These are phyloP conservation scores for Dynastes tityus DNA, from an alignment of 2,888 invertebrate genomes.

Conservation along the genomic window DNA sequence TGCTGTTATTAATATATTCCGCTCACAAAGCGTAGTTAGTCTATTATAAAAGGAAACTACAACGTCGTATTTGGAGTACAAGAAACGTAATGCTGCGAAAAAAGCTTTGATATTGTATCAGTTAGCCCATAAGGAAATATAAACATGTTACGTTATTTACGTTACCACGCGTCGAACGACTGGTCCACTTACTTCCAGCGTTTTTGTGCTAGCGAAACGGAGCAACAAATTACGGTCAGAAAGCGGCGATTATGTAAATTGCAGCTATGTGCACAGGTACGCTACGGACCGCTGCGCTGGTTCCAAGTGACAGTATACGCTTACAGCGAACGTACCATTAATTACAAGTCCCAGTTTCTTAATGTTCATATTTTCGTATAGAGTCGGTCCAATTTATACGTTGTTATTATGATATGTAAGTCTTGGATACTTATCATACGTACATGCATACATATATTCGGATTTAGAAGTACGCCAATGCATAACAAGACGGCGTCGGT, in stretches of 20 bases:
- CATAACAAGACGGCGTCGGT: no score
- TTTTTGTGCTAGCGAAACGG: slow-evolving; percentile 1
- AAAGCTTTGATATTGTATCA: no score
- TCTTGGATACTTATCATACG: no score
- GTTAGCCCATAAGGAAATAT: background rate
- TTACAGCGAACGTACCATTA: slow-evolving; percentile 3
- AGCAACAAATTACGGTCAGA: slow-evolving; percentile 34
- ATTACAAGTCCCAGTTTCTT: slow-evolving; percentile 27
- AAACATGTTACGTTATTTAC: background rate
- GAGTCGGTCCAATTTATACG: no score
- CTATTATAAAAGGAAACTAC: no score
- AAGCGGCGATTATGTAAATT: slow-evolving; percentile 35
- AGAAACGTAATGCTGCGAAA: no score
- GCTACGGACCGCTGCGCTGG: slow-evolving; percentile 19
- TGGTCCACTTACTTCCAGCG: slow-evolving; percentile 4
- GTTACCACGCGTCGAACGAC: background rate
- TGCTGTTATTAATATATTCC: no score
- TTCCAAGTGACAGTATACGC: slow-evolving; percentile 27
- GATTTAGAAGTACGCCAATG: no score
- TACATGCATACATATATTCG: no score
- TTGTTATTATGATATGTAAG: no score
- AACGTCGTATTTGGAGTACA: no score
- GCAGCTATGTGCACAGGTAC: slow-evolving; percentile 3
- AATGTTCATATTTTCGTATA: background rate
- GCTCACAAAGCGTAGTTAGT: no score